Conservation (phyloP, 2,113 vertebrate species). For the Eupsittula cactorum region DNA sequence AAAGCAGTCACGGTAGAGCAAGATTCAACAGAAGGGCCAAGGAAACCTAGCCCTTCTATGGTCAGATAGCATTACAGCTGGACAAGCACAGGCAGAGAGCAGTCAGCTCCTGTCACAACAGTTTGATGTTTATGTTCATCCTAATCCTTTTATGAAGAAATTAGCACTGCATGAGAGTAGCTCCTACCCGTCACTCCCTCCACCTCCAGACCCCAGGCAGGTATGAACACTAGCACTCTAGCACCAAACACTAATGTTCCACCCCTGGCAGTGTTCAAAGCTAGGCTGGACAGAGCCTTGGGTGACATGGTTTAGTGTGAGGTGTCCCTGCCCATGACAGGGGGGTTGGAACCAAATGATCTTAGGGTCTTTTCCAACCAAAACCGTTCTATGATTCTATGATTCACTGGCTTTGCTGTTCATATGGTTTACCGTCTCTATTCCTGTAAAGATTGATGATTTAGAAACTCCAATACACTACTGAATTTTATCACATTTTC, state of each 20-base stretch:
- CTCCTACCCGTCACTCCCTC: not conserved
- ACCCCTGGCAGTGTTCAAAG: not conserved
- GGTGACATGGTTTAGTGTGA: not conserved
- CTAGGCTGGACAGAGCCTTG: not conserved
- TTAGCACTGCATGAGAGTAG: not conserved
- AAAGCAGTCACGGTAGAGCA: rapidly evolving
- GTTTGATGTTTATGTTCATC: not conserved
- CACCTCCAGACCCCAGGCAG: rapidly evolving
- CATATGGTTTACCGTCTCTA: not conserved
- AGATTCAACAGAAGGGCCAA: not conserved
- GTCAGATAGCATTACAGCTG: not conserved
- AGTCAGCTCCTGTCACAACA: not conserved
- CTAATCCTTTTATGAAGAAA: not conserved
- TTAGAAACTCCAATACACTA: not conserved
- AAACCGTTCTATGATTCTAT: not conserved
- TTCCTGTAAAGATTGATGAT: not conserved
- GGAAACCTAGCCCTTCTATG: not conserved
- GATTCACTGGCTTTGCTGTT: not conserved
- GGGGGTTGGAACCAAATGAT: not conserved
- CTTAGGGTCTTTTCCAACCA: not conserved
- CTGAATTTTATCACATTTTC: not conserved
- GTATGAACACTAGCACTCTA: rapidly evolving
- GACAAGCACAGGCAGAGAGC: not conserved
- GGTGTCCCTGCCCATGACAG: not conserved
- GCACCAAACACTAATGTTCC: not conserved